Conservation (phyloP, 2,888 invertebrate genomes). For the Athrips mouffetella region DNA sequence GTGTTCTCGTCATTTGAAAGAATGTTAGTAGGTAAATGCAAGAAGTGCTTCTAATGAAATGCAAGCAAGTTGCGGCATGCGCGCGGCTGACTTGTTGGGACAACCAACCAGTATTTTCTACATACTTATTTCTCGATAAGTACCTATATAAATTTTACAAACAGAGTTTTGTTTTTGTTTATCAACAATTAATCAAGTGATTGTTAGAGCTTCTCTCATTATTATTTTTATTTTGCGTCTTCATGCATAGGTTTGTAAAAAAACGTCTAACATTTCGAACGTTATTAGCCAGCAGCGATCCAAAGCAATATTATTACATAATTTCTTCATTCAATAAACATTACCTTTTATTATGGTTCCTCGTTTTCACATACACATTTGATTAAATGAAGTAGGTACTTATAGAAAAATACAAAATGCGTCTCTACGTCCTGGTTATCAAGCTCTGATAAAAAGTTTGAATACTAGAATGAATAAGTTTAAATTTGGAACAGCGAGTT, state of each 20-base stretch:
- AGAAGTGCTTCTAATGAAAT: slow-evolving; percentile 17
- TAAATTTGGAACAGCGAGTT: neutral
- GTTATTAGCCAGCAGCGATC: slow-evolving; percentile 10
- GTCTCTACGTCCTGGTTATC: no score
- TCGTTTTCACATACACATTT: slow-evolving; percentile 21
- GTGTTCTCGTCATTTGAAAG: slow-evolving; percentile 7
- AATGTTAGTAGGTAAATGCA: slow-evolving; percentile 18
- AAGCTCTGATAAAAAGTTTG: no score
- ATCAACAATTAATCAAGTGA: no score
- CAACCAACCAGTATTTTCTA: neutral
- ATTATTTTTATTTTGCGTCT: neutral
- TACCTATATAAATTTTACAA: neutral
- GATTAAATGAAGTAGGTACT: no score
- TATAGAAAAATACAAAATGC: no score
- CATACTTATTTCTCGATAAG: neutral
- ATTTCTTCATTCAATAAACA: slow-evolving; percentile 38
- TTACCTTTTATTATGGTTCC: slow-evolving; percentile 21
- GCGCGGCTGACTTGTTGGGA: neutral
- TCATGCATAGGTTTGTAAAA: neutral
- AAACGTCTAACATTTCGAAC: neutral
- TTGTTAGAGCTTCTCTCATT: neutral
- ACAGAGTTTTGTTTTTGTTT: neutral
- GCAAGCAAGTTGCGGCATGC: slow-evolving; percentile 11
- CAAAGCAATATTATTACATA: slow-evolving; percentile 33
- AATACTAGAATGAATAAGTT: neutral